Base-by-base conservation (phyloP, 2,113 vertebrate genomes). In the Actenoides lindsayi region DNA sequence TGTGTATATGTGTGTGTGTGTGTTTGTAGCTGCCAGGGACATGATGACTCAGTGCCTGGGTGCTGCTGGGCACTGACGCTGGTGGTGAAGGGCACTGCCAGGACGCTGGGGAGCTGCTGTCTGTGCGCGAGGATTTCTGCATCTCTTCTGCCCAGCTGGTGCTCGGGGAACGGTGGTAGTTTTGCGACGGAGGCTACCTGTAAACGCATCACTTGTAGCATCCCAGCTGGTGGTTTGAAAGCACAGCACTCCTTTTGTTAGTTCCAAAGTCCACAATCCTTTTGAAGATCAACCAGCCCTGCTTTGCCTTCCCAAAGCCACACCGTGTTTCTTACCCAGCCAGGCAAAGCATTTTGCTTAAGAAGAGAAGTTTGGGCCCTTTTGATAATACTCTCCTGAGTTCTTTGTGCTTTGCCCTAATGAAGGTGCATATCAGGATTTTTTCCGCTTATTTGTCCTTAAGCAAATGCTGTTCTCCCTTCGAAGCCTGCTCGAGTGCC, bases 371-470 rank as follows among this genome's bases (percentile, higher is more conserved):
- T 44, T 50, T 57, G 30, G 19, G n/a, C 46, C 13, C 30, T 59
- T 41, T 35, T 31, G 75, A 4, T 24, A 30, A 7, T 6, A 2
- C 9, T 16, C 9, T 30, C 31, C 20, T 1, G 11, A 37, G 42
- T 5, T 53, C 71, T 70, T 63, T 46, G 46, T n/a, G 1, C 63
- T 67, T 41, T 37, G 9, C 35, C 35, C 35, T 11, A 1, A 9
- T 1, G 39, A 33, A n/a, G 35, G 44, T 2, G 57, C 39, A 1
- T 16, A 1, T 8, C 0, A 4, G 69, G 57, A 1, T 9, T 77
- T 54, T n/a, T 44, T 57, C 62, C 13, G 35, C 14, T 8, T 7
- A 1, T 39, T 59, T 50, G 82, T 44, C 68, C 1, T 0, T 21
- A 8, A 39, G 54, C 59, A 64, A 46, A 7, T 3, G 0, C n/a